Conservation (phyloP, 2,888 invertebrate genomes). For the Ormyrus labotus region DNA sequence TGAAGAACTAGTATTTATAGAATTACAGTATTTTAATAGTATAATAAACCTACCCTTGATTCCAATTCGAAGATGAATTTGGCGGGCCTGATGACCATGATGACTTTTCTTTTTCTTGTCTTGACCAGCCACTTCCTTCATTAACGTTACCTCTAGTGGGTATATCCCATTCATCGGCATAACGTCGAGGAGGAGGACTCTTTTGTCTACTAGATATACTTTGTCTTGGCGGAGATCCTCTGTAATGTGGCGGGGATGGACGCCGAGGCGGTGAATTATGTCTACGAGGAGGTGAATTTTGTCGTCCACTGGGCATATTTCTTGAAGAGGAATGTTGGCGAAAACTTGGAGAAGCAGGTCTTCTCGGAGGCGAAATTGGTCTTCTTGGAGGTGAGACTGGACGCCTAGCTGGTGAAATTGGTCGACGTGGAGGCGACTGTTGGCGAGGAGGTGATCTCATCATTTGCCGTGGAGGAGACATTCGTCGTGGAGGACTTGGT, state of each 20-base stretch:
- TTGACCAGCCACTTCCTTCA: constrained; percentile 62
- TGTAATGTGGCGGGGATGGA: constrained; percentile 31
- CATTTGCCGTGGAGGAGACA: constrained; percentile 40
- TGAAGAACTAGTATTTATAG: background rate
- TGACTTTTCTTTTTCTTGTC: constrained; percentile 51
- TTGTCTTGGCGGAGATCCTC: constrained; percentile 58
- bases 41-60: constrained; percentile 42
- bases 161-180: constrained; percentile 71
- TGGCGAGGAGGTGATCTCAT: constrained; percentile 33
- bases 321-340: constrained; percentile 52
- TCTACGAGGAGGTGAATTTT: constrained; percentile 38
- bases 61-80: constrained; percentile 26
- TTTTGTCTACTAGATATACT: constrained; percentile 33
- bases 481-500: constrained; percentile 43
- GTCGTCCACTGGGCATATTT: constrained; percentile 58
- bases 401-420: constrained; percentile 55
- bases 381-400: constrained; percentile 58
- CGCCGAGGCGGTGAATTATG: constrained; percentile 45
- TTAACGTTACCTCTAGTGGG: constrained; percentile 67
- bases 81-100: constrained; percentile 22
- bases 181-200: constrained; percentile 61
- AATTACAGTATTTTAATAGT: background rate
- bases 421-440: constrained; percentile 48
- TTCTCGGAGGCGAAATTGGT: constrained; percentile 50
- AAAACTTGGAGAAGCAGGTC: constrained; percentile 50